Base-by-base conservation (phyloP, 1,140 invertebrate genomes). In the Halictus rubicundus region DNA sequence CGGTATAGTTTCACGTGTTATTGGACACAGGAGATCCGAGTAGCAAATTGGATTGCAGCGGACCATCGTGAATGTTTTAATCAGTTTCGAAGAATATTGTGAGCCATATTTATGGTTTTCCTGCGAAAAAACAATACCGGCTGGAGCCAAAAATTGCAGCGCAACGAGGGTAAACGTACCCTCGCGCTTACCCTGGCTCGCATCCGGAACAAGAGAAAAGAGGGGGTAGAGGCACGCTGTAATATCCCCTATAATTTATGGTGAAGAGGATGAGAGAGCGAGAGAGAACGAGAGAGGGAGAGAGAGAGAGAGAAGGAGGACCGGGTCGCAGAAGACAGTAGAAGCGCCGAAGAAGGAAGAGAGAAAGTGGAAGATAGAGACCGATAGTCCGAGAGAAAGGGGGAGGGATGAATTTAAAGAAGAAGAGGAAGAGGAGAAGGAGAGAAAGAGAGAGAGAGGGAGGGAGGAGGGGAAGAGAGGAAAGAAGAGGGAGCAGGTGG, bases 401-500 rank as follows among this genome's bases (percentile, higher is more conserved):
- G n/a, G 16, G 27, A 60, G 19, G 68, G 16, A 25, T 32, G 59
- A 7, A 27, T 16, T 39, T 39, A 23, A 69, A 57, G 63, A 42
- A 39, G 65, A 73, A 19, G 54, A 39, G 32, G 63, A 60, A 12
- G 63, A 49, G 39, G 32, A 74, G 68, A 64, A 73, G 81, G 66
- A 46, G 42, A 21, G 4, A 21, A 9, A 57, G 21, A 66, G 23
- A 2, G 27, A 19, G 60, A 76, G 71, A 72, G 81, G 60, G 54
- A 52, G 59, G 23, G 81, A 83, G 84, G 81, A 65, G 54, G 52
- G 59, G 32, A 72, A 46, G 42, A 46, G 42, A 87, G 84, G 78
- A 81, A 86, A 78, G 84, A 88, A 88, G 88, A 89, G 88, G 80
- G 89, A 90, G 89, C 89, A 91, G 89, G 89, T 91, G 90, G 89